A percentile compares a stretch with the other conserved stretches of the same genome.
These are phyloP conservation scores for Sebastolobus alascanus DNA, from an alignment of 2,797 vertebrate genomes.

Conservation along the genomic window DNA sequence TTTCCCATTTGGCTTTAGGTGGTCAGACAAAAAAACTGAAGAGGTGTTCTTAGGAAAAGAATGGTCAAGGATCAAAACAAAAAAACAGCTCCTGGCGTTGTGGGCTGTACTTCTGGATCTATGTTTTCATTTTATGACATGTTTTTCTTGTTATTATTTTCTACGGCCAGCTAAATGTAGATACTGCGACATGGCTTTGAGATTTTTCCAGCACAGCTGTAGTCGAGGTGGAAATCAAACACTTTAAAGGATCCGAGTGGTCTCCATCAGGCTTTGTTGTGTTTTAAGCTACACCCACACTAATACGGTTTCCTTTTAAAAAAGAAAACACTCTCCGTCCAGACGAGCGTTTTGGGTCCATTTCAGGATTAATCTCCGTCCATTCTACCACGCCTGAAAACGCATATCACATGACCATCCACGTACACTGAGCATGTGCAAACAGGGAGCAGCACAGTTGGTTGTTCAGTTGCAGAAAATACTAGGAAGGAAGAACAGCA, in stretches of 20 bases:
- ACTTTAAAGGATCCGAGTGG: not conserved
- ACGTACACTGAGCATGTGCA: too few species aligned
- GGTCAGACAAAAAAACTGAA: conserved; percentile 25
- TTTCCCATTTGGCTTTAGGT: conserved; percentile 45
- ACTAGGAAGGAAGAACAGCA: too few species aligned
- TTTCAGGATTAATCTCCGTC: too few species aligned
- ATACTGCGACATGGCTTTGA: not conserved
- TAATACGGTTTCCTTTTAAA: too few species aligned
- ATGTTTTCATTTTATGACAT: not conserved
- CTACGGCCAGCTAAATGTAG: not conserved
- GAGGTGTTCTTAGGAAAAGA: conserved; percentile 19
- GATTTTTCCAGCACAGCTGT: not conserved
- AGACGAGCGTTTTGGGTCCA: too few species aligned
- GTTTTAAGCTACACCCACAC: not conserved
- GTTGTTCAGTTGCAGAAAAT: too few species aligned
- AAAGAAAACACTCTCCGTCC: too few species aligned
- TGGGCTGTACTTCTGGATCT: not conserved
- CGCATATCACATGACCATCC: too few species aligned
- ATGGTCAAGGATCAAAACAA: conserved; percentile 30
- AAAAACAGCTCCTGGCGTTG: conserved; percentile 1
- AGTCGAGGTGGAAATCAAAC: not conserved
- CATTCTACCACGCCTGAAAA: too few species aligned
- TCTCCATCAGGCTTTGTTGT: not conserved
- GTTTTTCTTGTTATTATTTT: not conserved
- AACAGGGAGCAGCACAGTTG: too few species aligned